Evolutionary conservation across 2,888 invertebrate genomes (phyloP), one percentile per base, ranked within the genome.

Genomic region (Labia minor): DNA sequence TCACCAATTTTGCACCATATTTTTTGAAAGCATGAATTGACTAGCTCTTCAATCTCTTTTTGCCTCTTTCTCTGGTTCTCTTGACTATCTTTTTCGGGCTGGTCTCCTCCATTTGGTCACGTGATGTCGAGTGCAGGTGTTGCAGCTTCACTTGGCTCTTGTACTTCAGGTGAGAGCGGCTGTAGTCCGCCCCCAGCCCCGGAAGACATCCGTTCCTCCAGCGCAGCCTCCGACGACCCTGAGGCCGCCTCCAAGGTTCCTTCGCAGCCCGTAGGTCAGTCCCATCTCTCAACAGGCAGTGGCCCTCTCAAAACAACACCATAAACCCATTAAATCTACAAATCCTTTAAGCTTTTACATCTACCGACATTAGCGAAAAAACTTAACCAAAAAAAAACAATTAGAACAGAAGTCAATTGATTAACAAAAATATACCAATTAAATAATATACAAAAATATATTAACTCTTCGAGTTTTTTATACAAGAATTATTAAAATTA

Each of bases 221-320:
- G 49, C 49, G 81, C 82, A 74, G 81, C 82, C 74, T 77, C 78
- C 72, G 81, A 80, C 75, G 76, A 75, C 74, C 74, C 14, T 49
- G 49, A 49, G 49, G 49, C 6, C 49, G 49, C 14, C 49, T 49
- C 49, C 49, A 49, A 49, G 49, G 49, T 49, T 49, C 49, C 49
- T 49, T 49, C 49, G 49, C 49, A 49, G 49, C 49, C 49, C 73
- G 80, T 82, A 85, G 85, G 85, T 85, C 84, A 85, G 85, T 85
- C 74, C 73, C 73, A 72, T 73, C 49, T n/a, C n/a, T 49, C 49
- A 49, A 49, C 6, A 49, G 14, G 49, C 49, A 49, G 49, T 49
- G 49, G 49, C 49, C 49, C 49, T 49, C 49, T 14, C 3, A 49
- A 49, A 49, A 49, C 14, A 49, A 49, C 14, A 49, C 14, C 14